Base-by-base conservation (phyloP, 2,113 vertebrate species). In the Eptatretus burgeri region DNA sequence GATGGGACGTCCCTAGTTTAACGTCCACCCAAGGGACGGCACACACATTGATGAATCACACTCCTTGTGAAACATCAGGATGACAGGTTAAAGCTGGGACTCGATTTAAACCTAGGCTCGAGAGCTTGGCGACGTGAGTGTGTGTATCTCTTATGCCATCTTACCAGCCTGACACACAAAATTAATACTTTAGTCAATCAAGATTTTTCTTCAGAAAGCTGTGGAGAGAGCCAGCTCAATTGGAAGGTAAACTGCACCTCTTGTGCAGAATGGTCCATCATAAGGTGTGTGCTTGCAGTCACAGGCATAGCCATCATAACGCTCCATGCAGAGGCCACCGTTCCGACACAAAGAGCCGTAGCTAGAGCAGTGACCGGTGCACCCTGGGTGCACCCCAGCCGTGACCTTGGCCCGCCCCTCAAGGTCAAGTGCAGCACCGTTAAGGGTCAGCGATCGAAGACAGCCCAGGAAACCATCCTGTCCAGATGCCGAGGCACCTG, bases 391-490 rank as follows among this genome's bases (percentile, higher is more conserved):
- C 11, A 93, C 85, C 3, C 80, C 85, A 0, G 85, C 86, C 0
- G 88, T 94, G 71, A 94, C 78, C 67, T 71, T 78, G 10, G 88
- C 84, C 69, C 86, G 74, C 53, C 79, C 78, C 71, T 89, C 82
- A 68, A 94, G 76, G 68, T 93, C 81, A 72, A 93, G 72, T 2
- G 81, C 74, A 67, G 76, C 64, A 3, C 88, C 88, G 18, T 93
- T 94, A 70, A 93, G 72, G 62, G 77, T 80, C 66, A 94, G 76
- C 0, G 84, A 82, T 17, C 88, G 83, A 51, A 94, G 83, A 20
- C 88, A 93, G 2, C 88, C 88, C 64, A 83, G 70, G 67, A 93
- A 94, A 62, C 86, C 86, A 68, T 80, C 84, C 69, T 93, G 85
- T 16, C 84, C 75, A n/a, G 88, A 93, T 18, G 88, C 85, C 0